phyloP scores from a whole-genome alignment of 2,888 invertebrate genomes.

The Deroplatys truncata region DNA sequence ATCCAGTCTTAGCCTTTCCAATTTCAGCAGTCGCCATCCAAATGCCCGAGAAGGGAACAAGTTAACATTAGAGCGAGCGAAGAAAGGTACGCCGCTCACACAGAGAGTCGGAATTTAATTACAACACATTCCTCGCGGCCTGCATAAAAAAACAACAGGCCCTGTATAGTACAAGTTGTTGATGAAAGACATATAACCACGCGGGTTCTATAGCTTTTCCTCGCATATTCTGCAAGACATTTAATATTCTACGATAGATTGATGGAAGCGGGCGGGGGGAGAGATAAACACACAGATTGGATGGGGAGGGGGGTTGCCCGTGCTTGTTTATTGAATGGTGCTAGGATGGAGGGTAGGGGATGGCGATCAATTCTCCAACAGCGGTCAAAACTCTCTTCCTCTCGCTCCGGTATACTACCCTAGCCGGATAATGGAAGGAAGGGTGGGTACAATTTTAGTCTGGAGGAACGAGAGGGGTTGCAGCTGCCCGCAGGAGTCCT shows the following conservation, averaged over 20 bases:
- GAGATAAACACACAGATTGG: neutral
- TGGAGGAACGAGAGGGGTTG: constrained; percentile 9
- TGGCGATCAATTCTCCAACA: constrained; percentile 18
- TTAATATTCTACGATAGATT: constrained; percentile 2
- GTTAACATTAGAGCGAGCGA: neutral
- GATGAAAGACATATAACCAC: neutral
- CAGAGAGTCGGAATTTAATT: neutral
- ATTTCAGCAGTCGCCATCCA: neutral
- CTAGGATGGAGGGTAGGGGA: neutral
- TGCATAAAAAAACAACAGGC: neutral
- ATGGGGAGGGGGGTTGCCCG: neutral
- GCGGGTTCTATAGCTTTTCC: neutral
- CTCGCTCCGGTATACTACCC: neutral
- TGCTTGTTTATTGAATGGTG: constrained; percentile 19
- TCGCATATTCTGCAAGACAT: neutral
- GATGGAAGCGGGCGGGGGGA: neutral
- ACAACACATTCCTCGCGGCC: neutral
- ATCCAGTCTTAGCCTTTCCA: neutral
- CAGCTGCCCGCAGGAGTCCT: neutral
- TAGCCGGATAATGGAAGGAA: constrained; percentile 3
- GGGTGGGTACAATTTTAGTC: constrained; percentile 12
- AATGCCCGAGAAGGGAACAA: neutral
- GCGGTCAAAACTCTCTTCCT: constrained; percentile 15
- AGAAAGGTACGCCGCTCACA: neutral
- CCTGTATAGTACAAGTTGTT: neutral